Evolutionary conservation across 2,113 vertebrate species (phyloP), one percentile per base, ranked within the genome.

Genomic region (Percopsis transmontana): DNA sequence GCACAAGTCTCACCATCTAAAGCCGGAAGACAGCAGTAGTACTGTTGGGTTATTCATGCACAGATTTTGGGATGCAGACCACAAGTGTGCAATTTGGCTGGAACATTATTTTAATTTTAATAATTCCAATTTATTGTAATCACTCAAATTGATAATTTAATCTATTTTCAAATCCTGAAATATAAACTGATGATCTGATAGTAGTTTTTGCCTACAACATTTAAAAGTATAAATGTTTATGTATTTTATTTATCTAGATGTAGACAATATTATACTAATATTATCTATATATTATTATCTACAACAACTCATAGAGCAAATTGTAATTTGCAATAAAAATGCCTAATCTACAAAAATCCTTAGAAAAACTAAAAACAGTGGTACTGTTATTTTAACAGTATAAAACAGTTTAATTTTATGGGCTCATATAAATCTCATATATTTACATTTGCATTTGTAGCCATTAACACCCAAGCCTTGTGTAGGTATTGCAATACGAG

Each of bases 11-110:
- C 24, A 54, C 24, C 45, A 39, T 73, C 42, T 63, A 54, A 54
- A 64, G 70, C 58, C 60, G 48, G 68, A 45, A 69, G 72, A 23
- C 27, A 58, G 63, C 52, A 58, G 45, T 60, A 44, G 61, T 68
- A 65, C 60, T 50, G 72, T 56, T 15, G 23, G 62, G 66, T 58
- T 66, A 23, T 40, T 77, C 59, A 45, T 48, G 66, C 24, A 27
- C 50, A 70, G 62, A 74, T 58, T 59, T 68, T 41, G 55, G 47
- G 23, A 71, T 54, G 27, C 21, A 20, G 51, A 20, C 48, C 48
- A 10, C 48, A 12, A 20, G 9, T 19, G 11, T 20, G 27, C 27
- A 33, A 33, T 7, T 4, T 33, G 27, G 27, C n/a, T n/a, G n/a
- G n/a, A n/a, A n/a, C n/a, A n/a, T n/a, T n/a, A n/a, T n/a, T n/a